Evolutionary conservation across 2,888 invertebrate species (phyloP), one percentile per base, ranked within the genome.

Genomic region (Apotomis betuletana): DNA sequence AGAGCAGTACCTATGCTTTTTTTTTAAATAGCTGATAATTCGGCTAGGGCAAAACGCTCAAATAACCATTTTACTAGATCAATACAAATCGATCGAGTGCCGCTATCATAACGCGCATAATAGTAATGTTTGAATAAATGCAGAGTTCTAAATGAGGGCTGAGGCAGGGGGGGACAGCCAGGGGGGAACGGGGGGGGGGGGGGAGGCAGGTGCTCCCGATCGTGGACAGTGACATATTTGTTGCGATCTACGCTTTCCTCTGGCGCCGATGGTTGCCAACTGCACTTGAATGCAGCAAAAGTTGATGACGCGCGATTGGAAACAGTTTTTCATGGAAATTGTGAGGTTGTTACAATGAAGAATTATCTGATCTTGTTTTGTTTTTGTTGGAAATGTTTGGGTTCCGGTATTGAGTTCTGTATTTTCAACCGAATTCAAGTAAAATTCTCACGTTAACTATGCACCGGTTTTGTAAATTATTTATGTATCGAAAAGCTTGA

Each of bases 221-320:
- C 76, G 73, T 59, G 73, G 87, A 87, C 87, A 87, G 84, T 86
- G 85, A 87, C 84, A 87, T 86, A 87, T 87, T 81, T 81, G 81
- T 77, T 80, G 79, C 80, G 80, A 74, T 74, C 77, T 73, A 74
- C 76, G 75, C 75, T 78, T 81, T 76, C 73, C 76, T 73, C 75
- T 78, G 80, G 72, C 85, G 85, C 86, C 87, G 85, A 80, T 75
- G 75, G 75, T 69, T 70, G 72, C 73, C 76, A 80, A 73, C 65
- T 69, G 67, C 71, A 71, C 63, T 63, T 68, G 62, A 74, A 79
- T 80, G 74, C 78, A 78, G 63, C 75, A 76, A 78, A 80, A 79
- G 73, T 76, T 79, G 80, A 83, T 81, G 76, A 76, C 74, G 76
- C 67, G 70, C 59, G 72, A 77, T 77, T 67, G 75, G 67, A 75